A percentile compares a stretch with the other conserved stretches of the same genome.
Conservation (phyloP, 1,140 invertebrate species). For the Drosophila erecta region DNA sequence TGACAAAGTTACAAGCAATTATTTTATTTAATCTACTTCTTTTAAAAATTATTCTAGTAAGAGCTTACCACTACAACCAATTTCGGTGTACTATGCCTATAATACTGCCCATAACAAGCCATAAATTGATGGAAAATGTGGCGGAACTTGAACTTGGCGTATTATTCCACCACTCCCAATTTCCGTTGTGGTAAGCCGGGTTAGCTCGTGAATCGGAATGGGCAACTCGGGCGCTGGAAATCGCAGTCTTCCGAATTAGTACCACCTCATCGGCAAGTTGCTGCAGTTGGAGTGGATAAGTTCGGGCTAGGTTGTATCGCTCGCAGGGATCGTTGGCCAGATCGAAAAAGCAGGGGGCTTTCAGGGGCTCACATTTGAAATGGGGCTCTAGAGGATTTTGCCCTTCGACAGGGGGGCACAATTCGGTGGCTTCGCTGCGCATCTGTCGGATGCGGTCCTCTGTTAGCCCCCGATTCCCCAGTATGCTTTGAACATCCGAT, state of each 20-base stretch:
- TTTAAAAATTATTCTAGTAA: constrained; percentile 4
- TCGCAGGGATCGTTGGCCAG: constrained; percentile 92
- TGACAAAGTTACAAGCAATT: background rate
- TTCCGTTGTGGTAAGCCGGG: constrained; percentile 55
- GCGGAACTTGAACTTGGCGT: constrained; percentile 27
- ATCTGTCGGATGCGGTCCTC: constrained; percentile 79
- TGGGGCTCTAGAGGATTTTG: constrained; percentile 38
- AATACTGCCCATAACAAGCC: constrained; percentile 17
- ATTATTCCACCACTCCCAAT: constrained; percentile 76
- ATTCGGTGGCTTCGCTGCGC: constrained; percentile 85
- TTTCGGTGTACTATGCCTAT: background rate
- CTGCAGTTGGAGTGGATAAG: constrained; percentile 59
- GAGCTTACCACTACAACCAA: background rate
- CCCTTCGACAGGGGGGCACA: constrained; percentile 47
- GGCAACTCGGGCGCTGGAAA: constrained; percentile 44
- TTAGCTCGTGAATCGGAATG: constrained; percentile 40
- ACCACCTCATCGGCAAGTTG: constrained; percentile 65
- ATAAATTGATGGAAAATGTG: background rate
- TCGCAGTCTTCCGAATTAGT: constrained; percentile 37
- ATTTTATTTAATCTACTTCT: background rate
- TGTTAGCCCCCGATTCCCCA: constrained; percentile 41
- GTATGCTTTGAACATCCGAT: constrained; percentile 59
- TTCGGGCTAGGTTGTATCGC: constrained; percentile 88
- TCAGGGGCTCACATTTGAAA: constrained; percentile 82
- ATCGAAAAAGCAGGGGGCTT: constrained; percentile 90